Evolutionary conservation across 2,888 invertebrate species (phyloP), one percentile per base, ranked within the genome.

Genomic region (Philaethria dido): DNA sequence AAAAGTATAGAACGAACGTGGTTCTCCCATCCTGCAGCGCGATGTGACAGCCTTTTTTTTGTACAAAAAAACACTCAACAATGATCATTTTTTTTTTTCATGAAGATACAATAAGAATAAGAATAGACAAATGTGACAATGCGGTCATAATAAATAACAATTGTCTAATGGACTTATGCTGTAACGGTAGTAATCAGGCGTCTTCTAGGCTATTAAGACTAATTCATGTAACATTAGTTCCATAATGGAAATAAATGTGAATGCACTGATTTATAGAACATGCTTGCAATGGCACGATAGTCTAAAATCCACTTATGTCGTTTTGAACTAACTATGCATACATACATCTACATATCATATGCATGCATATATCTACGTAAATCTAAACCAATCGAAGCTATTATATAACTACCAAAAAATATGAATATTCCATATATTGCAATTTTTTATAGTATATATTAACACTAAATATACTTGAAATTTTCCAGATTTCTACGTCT

Each of bases 251-350:
- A 59, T 64, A 6, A 54, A 62, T 60, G 50, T 52, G 59, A 66
- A 52, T 52, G 44, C 52, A 62, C 57, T 59, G 45, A 42, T 45
- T 42, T 55, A 61, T 64, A 63, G 65, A 42, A 59, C 60, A 66
- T 61, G 65, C 55, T 63, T 68, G 70, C 45, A 65, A 29, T 55
- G 9, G 63, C 48, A 62, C 60, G 67, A 69, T 66, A 68, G 62
- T 70, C 59, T 55, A 63, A 71, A 69, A 66, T 68, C 66, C 63
- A 68, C 68, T 70, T 68, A 65, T 63, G 45, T 64, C 57, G 44
- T 66, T 70, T 55, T 45, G 36, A 66, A 64, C n/a, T n/a, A n/a
- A n/a, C 63, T 63, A 52, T 61, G 64, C 47, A 42, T 47, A 48
- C n/a, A n/a, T n/a, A n/a, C n/a, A n/a, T n/a, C n/a, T n/a, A 57